Conservation (phyloP, 2,888 invertebrate species). For the Agonum fuliginosum region DNA sequence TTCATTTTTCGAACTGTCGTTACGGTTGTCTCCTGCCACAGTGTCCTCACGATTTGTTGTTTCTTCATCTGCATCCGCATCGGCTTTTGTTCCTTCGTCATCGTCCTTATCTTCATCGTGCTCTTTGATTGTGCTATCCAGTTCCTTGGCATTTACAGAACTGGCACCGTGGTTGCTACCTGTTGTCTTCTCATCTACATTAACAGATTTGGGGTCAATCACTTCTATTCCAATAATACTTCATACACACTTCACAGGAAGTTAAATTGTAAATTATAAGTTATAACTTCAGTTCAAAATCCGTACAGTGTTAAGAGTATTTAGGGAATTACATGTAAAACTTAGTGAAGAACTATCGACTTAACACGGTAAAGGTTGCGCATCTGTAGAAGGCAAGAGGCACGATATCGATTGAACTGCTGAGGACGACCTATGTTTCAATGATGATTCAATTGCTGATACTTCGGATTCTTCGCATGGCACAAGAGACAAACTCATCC, state of each 20-base stretch:
- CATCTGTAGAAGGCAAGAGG: background rate
- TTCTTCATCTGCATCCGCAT: slow-evolving; percentile 53
- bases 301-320: slow-evolving; percentile 13
- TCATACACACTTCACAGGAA: slow-evolving; percentile 57
- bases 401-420: background rate
- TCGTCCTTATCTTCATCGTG: slow-evolving; percentile 60
- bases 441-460: background rate
- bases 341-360: slow-evolving; percentile 17
- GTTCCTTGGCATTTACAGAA: slow-evolving; percentile 49
- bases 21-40: slow-evolving; percentile 61
- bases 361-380: slow-evolving; percentile 4
- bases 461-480: slow-evolving; percentile 10
- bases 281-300: slow-evolving; percentile 12
- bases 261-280: slow-evolving; percentile 40
- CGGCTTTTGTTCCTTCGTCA: slow-evolving; percentile 62
- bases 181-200: slow-evolving; percentile 66
- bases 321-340: too few species aligned
- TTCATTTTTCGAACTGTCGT: slow-evolving; percentile 65
- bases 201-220: slow-evolving; percentile 64
- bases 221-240: slow-evolving; percentile 56
- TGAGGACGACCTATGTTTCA: slow-evolving; percentile 20
- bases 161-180: slow-evolving; percentile 61
- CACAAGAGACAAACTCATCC: slow-evolving; percentile 3
- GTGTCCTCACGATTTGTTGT: slow-evolving; percentile 63
- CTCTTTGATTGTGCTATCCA: slow-evolving; percentile 49